Evolutionary conservation across 2,797 vertebrate species (phyloP), one percentile per base, ranked within the genome.

Genomic region (Halcyon smyrnensis): DNA sequence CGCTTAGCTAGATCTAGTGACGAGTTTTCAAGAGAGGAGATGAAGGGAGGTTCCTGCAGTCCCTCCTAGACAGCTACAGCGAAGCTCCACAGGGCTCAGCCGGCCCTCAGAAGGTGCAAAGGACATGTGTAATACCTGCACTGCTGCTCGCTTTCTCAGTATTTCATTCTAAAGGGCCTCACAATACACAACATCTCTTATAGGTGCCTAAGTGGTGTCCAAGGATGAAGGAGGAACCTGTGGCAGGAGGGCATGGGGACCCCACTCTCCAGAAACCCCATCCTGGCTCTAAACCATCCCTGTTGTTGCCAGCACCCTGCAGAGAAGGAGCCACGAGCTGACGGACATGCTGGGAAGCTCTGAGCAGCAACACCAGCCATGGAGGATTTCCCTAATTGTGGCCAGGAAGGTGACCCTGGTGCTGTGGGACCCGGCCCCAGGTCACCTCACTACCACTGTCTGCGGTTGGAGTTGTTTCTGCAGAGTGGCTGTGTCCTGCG

Each of bases 361-460:
- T 2, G 3, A 34, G 32, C 36, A 50, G 54, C 27, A 34, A 0
- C 1, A 1, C 50, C 75, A 50, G 30, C 48, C 34, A 0, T 12
- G 41, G 41, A 18, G 27, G 14, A 11, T 9, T 43, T 41, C 51
- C 70, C 45, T 28, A 8, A 12, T 4, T 17, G 30, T 12, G 36
- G 4, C 28, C 1, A 3, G 37, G 28, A 28, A 68, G 69, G 65
- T 30, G 28, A 36, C 28, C 46, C 24, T 20, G 67, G 24, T n/a
- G 60, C 73, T 36, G 0, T 7, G 32, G 57, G 32, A 78, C 23
- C 45, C 53, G 39, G 43, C 43, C 19, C 39, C 1, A 1, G 30
- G 41, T 64, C 53, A 7, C 8, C 0, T 20, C 43, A 6, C 1
- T 0, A 1, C 12, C 0, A 0, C 51, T 75, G 67, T 1, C 25